A percentile compares a stretch with the other conserved stretches of the same genome.
Conservation (phyloP, 2,113 vertebrate genomes). For the Scatophagus argus region DNA sequence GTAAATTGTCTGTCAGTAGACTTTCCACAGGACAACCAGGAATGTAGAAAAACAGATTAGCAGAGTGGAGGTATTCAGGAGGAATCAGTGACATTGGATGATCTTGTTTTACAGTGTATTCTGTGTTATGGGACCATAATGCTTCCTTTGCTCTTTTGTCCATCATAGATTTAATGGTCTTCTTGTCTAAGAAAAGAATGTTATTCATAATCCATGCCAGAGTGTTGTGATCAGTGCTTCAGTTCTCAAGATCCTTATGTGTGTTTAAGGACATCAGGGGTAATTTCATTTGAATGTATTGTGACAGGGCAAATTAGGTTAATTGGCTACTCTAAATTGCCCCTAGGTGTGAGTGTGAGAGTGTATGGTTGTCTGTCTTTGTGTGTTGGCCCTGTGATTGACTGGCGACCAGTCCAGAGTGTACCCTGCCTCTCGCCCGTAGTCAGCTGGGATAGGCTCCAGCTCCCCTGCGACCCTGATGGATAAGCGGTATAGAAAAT, state of each 20-base stretch:
- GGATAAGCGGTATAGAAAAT: too few species aligned
- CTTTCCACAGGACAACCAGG: background rate
- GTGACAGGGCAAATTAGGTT: too few species aligned
- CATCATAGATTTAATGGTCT: too few species aligned
- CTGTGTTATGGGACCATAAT: background rate
- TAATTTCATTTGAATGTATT: too few species aligned
- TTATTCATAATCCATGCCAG: background rate
- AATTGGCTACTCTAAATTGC: too few species aligned
- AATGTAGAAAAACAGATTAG: slow-evolving; percentile 42
- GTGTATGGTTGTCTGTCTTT: too few species aligned
- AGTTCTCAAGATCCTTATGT: background rate
- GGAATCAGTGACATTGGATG: background rate
- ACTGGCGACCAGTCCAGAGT: too few species aligned
- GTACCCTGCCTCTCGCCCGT: too few species aligned
- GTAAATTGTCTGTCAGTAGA: slow-evolving; percentile 16
- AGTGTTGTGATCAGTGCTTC: background rate
- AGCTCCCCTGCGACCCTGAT: too few species aligned
- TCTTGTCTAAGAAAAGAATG: background rate
- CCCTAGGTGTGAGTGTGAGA: too few species aligned
- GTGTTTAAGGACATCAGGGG: background rate
- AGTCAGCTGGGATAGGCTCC: too few species aligned
- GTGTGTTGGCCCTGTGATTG: too few species aligned
- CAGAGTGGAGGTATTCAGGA: slow-evolving; percentile 7
- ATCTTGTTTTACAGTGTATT: background rate
- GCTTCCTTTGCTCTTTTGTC: background rate